phyloP scores from a whole-genome alignment of 2,888 invertebrate genomes.

The Eristalis pertinax region DNA sequence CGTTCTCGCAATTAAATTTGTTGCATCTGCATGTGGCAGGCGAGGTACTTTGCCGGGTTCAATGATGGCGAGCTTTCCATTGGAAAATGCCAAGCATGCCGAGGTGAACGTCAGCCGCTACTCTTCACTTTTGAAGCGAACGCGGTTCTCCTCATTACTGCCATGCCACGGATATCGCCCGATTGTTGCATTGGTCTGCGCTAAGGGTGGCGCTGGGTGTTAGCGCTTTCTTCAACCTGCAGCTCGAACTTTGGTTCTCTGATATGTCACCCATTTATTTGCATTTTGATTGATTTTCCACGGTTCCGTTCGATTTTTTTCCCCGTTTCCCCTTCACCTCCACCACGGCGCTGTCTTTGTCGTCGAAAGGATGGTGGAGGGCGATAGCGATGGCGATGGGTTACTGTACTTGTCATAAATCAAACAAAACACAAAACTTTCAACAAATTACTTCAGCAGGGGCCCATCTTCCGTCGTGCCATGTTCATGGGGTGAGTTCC shows the following conservation, averaged over 20 bases:
- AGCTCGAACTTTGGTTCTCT: neutral
- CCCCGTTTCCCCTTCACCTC: neutral
- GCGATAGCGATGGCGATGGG: neutral
- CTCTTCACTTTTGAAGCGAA: neutral
- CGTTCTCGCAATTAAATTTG: conserved; percentile 34
- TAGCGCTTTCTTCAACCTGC: neutral
- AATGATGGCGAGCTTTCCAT: neutral
- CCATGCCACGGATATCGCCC: neutral
- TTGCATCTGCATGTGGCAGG: conserved; percentile 44
- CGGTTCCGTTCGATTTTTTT: conserved; percentile 1
- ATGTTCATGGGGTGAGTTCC: neutral
- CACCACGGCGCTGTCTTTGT: neutral
- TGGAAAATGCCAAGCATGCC: neutral
- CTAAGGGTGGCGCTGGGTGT: neutral
- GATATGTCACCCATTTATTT: conserved; percentile 42
- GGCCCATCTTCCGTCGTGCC: neutral
- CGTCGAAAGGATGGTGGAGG: neutral
- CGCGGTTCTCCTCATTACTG: neutral
- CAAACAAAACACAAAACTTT: conserved; percentile 32
- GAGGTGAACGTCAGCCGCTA: neutral
- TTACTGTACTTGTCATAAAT: conserved; percentile 34
- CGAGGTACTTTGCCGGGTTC: neutral
- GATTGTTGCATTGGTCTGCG: neutral
- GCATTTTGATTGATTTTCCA: conserved; percentile 57
- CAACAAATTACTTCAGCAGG: conserved; percentile 30